A percentile compares a stretch with the other conserved stretches of the same genome.
These are phyloP conservation scores for Suillia variegata DNA, from an alignment of 2,888 invertebrate species.

Conservation along the genomic window DNA sequence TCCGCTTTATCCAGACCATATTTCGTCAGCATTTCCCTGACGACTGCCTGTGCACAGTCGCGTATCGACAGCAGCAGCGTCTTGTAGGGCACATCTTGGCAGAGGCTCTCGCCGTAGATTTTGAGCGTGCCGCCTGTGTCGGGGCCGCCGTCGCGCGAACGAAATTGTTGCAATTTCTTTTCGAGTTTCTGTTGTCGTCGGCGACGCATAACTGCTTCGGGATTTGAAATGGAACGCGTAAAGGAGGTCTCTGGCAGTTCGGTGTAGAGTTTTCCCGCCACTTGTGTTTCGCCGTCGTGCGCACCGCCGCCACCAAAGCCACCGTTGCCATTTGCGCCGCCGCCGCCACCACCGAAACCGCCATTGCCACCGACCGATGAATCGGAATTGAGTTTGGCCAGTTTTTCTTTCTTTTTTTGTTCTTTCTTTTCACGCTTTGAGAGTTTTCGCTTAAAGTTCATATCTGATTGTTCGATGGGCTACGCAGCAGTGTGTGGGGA, in stretches of 20 bases:
- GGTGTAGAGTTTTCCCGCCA: slow-evolving; percentile 92
- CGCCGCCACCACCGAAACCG: slow-evolving; percentile 38
- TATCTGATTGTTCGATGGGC: slow-evolving; percentile 74
- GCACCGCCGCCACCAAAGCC: slow-evolving; percentile 35
- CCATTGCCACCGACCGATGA: slow-evolving; percentile 22
- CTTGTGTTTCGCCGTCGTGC: slow-evolving; percentile 71
- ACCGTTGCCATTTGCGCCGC: slow-evolving; percentile 60
- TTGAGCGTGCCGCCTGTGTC: slow-evolving; percentile 90
- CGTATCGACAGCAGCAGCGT: slow-evolving; percentile 91
- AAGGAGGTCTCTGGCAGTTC: slow-evolving; percentile 98
- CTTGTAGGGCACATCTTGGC: slow-evolving; percentile 97
- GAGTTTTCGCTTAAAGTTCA: slow-evolving; percentile 89
- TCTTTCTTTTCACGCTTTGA: slow-evolving; percentile 98
- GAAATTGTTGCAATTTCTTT: slow-evolving; percentile 93
- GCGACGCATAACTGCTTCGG: slow-evolving; percentile 98
- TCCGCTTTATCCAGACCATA: slow-evolving; percentile 92
- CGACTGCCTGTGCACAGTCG: slow-evolving; percentile 90
- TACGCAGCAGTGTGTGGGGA: slow-evolving; percentile 47
- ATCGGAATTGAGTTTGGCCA: slow-evolving; percentile 77
- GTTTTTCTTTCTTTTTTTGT: slow-evolving; percentile 90
- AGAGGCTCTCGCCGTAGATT: slow-evolving; percentile 95
- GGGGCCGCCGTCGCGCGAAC: slow-evolving; percentile 92
- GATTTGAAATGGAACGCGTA: slow-evolving; percentile 98
- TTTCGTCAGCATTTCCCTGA: slow-evolving; percentile 95
- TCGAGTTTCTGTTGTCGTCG: slow-evolving; percentile 96